These are phyloP conservation scores for Acheta domesticus DNA, from an alignment of 2,888 invertebrate species.

Conservation along the genomic window DNA sequence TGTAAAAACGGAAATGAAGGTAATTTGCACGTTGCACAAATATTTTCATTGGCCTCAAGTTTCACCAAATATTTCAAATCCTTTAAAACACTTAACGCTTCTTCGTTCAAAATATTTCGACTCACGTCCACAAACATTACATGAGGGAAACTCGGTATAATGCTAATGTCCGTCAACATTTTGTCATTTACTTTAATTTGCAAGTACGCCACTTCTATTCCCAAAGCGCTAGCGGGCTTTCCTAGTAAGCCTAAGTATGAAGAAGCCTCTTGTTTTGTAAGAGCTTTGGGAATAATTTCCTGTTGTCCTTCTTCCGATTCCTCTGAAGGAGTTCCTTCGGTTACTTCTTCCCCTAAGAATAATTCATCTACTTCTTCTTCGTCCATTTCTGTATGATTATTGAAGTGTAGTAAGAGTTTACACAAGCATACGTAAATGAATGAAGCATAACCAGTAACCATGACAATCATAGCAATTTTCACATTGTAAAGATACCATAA, in stretches of 20 bases:
- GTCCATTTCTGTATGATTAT: no score
- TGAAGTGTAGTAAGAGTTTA: no score
- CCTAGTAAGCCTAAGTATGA: slow-evolving; percentile 49
- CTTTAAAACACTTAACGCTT: slow-evolving; percentile 51
- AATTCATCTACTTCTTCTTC: background rate
- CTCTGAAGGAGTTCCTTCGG: background rate
- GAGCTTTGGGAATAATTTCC: background rate
- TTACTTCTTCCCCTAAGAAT: background rate
- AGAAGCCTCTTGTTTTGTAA: slow-evolving; percentile 47
- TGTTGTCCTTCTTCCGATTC: background rate
- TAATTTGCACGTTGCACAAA: slow-evolving; percentile 51
- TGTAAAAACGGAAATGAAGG: slow-evolving; percentile 57
- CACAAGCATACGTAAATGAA: no score
- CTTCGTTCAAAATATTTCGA: slow-evolving; percentile 47
- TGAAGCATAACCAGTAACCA: no score
- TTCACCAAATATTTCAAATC: slow-evolving; percentile 55
- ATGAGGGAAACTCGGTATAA: slow-evolving; percentile 53
- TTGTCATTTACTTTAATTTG: slow-evolving; percentile 53
- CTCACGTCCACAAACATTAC: slow-evolving; percentile 56
- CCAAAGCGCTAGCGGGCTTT: slow-evolving; percentile 49
- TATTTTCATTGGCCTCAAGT: slow-evolving; percentile 58
- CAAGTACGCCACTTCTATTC: slow-evolving; percentile 57
- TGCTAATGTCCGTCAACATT: slow-evolving; percentile 54
- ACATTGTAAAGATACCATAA: no score
- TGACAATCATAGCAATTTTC: no score